Conservation (phyloP, 1,140 invertebrate species). For the Stegodyphus dumicola region DNA sequence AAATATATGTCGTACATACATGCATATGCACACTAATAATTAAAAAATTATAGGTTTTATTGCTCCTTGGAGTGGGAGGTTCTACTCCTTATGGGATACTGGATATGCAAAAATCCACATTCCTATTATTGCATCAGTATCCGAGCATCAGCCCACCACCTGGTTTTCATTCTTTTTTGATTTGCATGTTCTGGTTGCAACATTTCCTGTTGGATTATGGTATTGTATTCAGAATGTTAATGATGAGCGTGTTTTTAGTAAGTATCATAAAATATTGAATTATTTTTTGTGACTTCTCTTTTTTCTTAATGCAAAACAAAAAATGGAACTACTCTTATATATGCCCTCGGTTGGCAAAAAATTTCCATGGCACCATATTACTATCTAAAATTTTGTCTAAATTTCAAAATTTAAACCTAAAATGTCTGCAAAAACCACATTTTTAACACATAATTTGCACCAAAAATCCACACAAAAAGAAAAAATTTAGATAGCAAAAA, state of each 20-base stretch:
- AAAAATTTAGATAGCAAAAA: too few species aligned
- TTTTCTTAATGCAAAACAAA: too few species aligned
- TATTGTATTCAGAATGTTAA: conserved; percentile 98
- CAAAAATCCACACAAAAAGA: too few species aligned
- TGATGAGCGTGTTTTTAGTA: conserved; percentile 98
- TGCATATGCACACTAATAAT: conserved; percentile 17
- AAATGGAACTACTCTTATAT: too few species aligned
- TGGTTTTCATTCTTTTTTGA: conserved; percentile 99
- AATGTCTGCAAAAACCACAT: too few species aligned
- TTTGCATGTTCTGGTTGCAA: conserved; percentile 95
- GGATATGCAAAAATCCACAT: conserved; percentile 99
- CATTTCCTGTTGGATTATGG: conserved; percentile 98
- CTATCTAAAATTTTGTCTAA: too few species aligned
- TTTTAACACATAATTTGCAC: too few species aligned
- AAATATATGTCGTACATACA: neutral
- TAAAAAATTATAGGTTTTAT: conserved; percentile 76
- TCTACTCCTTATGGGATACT: conserved; percentile 99
- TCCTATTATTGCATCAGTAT: conserved; percentile 99
- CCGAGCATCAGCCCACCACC: conserved; percentile 99
- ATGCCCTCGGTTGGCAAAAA: too few species aligned
- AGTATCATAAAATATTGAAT: conserved; percentile 66
- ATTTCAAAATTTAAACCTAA: too few species aligned
- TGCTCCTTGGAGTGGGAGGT: conserved; percentile 99
- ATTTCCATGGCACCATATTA: too few species aligned
- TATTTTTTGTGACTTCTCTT: too few species aligned